Conservation (phyloP, 1,140 invertebrate species). For the Ridgeia piscesae region DNA sequence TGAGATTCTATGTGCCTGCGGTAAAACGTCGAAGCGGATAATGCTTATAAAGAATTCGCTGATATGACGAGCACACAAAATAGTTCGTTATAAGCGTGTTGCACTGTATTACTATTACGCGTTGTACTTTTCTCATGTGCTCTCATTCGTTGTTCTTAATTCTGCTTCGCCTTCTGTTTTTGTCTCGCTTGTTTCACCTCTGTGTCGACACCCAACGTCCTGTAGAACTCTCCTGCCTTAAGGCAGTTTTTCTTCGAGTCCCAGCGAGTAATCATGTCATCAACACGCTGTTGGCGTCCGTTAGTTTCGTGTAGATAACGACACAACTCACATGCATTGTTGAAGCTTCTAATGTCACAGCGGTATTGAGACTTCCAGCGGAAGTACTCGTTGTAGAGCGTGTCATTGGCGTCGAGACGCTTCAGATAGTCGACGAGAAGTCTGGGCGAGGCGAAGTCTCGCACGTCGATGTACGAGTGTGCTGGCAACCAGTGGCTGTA, state of each 20-base stretch:
- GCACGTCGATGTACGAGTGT: slow-evolving; percentile 87
- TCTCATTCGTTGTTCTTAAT: too few relatives aligned
- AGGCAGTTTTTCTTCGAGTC: not conserved
- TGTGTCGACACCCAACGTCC: not conserved
- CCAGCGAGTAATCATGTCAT: not conserved
- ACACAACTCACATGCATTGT: slow-evolving; percentile 13
- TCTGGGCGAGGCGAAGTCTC: slow-evolving; percentile 84
- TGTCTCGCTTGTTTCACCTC: not conserved
- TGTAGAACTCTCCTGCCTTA: not conserved
- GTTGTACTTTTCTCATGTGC: too few relatives aligned
- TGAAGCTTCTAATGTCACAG: slow-evolving; percentile 39
- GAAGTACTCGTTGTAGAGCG: slow-evolving; percentile 58
- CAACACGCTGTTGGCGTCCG: not conserved
- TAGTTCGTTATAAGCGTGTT: too few relatives aligned
- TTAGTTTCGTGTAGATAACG: not conserved
- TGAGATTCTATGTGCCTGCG: too few relatives aligned
- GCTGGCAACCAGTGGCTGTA: slow-evolving; percentile 53
- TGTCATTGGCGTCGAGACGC: slow-evolving; percentile 51
- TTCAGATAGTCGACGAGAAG: slow-evolving; percentile 80
- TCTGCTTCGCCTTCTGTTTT: too few relatives aligned
- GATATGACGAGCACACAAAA: too few relatives aligned
- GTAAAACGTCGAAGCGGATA: too few relatives aligned
- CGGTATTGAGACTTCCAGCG: slow-evolving; percentile 44
- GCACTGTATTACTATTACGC: too few relatives aligned
- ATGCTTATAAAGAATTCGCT: too few relatives aligned